Base-by-base conservation (phyloP, 2,113 vertebrate species). In the Gasterosteus aculeatus region DNA sequence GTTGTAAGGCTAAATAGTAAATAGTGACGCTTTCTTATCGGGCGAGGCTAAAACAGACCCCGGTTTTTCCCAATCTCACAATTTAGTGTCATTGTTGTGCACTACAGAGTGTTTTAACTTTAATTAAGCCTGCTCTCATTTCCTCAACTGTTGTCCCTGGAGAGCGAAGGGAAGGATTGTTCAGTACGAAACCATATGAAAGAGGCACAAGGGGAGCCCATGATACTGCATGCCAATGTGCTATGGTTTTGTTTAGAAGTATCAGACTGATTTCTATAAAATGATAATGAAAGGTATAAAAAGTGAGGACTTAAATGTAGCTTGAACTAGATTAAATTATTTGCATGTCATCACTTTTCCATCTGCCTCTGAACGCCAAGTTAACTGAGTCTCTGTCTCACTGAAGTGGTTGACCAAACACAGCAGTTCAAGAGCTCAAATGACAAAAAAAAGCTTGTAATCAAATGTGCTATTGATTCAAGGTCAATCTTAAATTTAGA, bases 21-120 rank as follows among this genome's bases (percentile, higher is more conserved):
- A 90, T 91, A 88, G 85, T 87, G 86, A 85, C 42, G 56, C 3
- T 33, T 69, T 67, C 67, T 91, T 90, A 80, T 88, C 85, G 47
- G 66, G 60, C 16, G 33, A 72, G 70, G 69, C 67, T 75, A 78
- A 77, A 77, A 79, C 69, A 82, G 68, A 49, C 54, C 33, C 41
- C 49, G 72, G 81, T 85, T 91, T 88, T 82, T 59, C n/a, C 56
- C 42, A 84, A 44, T 63, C 79, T 83, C 68, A 83, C 82, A 84
- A 77, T 87, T 82, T 73, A 70, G 51, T 75, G 84, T 83, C 62
- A 78, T 79, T 87, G 75, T 81, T 79, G 54, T 74, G 67, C 65
- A 73, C 62, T 38, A 67, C 83, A 77, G 65, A 78, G 33, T 38
- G n/a, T 44, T 65, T 54, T 26, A 26, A 26, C 22, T 26, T 26